Percentiles rank a stretch among this genome's conserved stretches.
These are phyloP conservation scores for Stylophora pistillata DNA, from an alignment of 64 coral and sea anemone species.

Conservation along the genomic window DNA sequence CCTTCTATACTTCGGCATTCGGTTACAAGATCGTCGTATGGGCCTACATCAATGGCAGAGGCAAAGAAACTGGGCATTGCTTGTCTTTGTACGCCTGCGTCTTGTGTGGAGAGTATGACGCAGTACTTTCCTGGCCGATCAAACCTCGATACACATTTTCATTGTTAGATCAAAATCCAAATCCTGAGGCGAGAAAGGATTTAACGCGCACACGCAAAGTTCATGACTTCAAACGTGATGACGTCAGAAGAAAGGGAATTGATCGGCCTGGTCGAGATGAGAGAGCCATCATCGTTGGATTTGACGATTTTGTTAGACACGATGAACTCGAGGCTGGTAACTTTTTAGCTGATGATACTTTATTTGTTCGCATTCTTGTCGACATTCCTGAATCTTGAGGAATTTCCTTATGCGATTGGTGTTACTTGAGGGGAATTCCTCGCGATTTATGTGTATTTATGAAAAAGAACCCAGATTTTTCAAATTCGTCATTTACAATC, in stretches of 20 bases:
- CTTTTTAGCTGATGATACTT: slow-evolving; percentile 71
- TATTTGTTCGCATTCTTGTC: slow-evolving; percentile 82
- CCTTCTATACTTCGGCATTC: slow-evolving; percentile 89
- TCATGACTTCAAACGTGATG: slow-evolving; percentile 92
- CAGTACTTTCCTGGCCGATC: slow-evolving; percentile 93
- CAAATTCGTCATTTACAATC: too few species aligned
- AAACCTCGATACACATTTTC: slow-evolving; percentile 92
- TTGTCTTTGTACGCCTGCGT: slow-evolving; percentile 95
- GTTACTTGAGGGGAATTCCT: too few species aligned
- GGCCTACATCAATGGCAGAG: slow-evolving; percentile 94
- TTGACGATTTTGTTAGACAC: slow-evolving; percentile 90
- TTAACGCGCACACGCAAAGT: slow-evolving; percentile 88
- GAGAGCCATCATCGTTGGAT: slow-evolving; percentile 95
- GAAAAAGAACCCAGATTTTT: too few species aligned
- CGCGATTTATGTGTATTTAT: background rate
- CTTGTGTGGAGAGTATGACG: slow-evolving; percentile 87
- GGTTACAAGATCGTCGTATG: slow-evolving; percentile 89
- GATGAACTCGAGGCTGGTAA: slow-evolving; percentile 75
- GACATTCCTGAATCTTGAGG: slow-evolving; percentile 67
- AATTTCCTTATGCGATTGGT: too few species aligned
- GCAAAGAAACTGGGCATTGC: slow-evolving; percentile 65
- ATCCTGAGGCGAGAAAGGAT: slow-evolving; percentile 69
- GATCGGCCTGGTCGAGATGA: slow-evolving; percentile 82
- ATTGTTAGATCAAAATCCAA: slow-evolving; percentile 87
- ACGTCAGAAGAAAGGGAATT: slow-evolving; percentile 85